phyloP scores from a whole-genome alignment of 2,888 invertebrate species.

The Hipparchia sbordonii region DNA sequence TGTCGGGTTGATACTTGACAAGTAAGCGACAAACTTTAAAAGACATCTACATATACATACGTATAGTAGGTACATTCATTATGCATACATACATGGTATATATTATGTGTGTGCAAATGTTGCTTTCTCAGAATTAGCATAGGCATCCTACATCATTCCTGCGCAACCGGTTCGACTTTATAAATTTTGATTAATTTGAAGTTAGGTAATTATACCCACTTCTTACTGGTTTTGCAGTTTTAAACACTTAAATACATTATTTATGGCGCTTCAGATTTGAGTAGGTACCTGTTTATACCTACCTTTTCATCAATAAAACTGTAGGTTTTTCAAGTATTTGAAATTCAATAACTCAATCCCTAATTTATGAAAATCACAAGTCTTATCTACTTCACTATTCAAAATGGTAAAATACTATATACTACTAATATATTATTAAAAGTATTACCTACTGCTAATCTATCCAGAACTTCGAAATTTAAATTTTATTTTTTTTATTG shows the following conservation, averaged over 20 bases:
- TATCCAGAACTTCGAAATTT: too few relatives aligned
- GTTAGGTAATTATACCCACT: constrained; percentile 17
- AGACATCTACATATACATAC: constrained; percentile 33
- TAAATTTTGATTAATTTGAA: constrained; percentile 32
- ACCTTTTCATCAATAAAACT: background rate
- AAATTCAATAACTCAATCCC: too few relatives aligned
- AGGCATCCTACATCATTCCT: constrained; percentile 63
- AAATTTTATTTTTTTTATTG: too few relatives aligned
- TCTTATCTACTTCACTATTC: too few relatives aligned
- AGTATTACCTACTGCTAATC: too few relatives aligned
- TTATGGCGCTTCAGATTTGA: background rate
- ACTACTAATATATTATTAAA: too few relatives aligned
- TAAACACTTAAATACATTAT: background rate
- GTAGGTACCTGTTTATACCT: background rate
- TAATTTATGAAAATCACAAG: too few relatives aligned
- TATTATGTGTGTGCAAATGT: constrained; percentile 32
- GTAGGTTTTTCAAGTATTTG: too few relatives aligned
- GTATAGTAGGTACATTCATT: constrained; percentile 27
- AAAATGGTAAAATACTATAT: too few relatives aligned
- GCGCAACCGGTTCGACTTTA: constrained; percentile 39
- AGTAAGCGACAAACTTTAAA: too few relatives aligned
- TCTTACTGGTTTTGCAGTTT: constrained; percentile 15
- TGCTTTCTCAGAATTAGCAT: constrained; percentile 67
- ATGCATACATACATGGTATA: background rate
- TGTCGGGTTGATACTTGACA: too few relatives aligned